Conservation (phyloP, 2,888 invertebrate genomes). For the Lasioglossum pauxillum region DNA sequence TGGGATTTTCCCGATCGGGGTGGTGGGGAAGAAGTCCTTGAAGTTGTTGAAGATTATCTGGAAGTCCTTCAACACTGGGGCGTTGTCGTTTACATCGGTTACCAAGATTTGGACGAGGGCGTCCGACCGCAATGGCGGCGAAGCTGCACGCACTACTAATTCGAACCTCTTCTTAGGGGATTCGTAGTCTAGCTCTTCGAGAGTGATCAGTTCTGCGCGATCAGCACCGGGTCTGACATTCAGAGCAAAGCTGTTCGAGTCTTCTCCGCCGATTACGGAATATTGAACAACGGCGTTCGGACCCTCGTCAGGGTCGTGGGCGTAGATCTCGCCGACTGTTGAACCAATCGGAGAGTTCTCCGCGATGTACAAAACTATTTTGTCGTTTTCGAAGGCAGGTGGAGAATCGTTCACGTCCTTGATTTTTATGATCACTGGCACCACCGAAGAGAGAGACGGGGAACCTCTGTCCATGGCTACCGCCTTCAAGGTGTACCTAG, state of each 20-base stretch:
- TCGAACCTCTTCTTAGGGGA: constrained; percentile 96
- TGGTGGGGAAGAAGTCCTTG: constrained; percentile 96
- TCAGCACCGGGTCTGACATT: constrained; percentile 93
- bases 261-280: constrained; percentile 96
- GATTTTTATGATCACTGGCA: constrained; percentile 91
- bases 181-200: constrained; percentile 97
- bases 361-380: constrained; percentile 94
- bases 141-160: constrained; percentile 94
- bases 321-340: constrained; percentile 95
- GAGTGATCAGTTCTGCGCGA: constrained; percentile 94
- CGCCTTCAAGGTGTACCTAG: constrained; percentile 93
- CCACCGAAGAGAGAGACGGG: constrained; percentile 89
- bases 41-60: constrained; percentile 98
- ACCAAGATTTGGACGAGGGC: constrained; percentile 95
- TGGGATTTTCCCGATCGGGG: constrained; percentile 95
- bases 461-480: constrained; percentile 96
- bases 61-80: constrained; percentile 96
- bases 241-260: constrained; percentile 93
- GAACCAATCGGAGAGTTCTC: constrained; percentile 99
- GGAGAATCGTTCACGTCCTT: constrained; percentile 97
- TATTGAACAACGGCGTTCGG: constrained; percentile 96
- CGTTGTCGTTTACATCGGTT: constrained; percentile 98
- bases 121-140: constrained; percentile 95
- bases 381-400: constrained; percentile 94
- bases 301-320: constrained; percentile 97